Conservation (phyloP, 2,888 invertebrate genomes). For the Biston stratarius region DNA sequence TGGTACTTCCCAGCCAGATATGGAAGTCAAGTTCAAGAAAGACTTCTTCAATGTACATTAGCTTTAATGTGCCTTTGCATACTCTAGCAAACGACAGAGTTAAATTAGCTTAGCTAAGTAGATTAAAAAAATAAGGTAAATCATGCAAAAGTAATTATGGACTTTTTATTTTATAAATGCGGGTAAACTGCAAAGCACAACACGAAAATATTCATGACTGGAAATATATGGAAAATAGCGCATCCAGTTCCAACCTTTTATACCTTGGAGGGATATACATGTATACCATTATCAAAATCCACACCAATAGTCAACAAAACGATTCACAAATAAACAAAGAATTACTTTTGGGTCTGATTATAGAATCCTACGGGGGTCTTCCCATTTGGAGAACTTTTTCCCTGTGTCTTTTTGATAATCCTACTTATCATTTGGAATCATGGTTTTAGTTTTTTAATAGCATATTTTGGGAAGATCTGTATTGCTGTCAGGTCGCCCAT, state of each 20-base stretch:
- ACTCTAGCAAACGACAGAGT: no score
- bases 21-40: no score
- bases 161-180: no score
- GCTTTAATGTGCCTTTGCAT: no score
- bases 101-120: no score
- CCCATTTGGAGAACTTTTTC: slow-evolving; percentile 45
- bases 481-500: background rate
- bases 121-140: no score
- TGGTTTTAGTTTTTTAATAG: slow-evolving; percentile 6
- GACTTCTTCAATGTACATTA: no score
- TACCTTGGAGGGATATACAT: slow-evolving; percentile 51
- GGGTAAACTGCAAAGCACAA: no score
- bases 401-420: slow-evolving; percentile 42
- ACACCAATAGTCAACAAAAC: slow-evolving; percentile 9
- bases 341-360: slow-evolving; percentile 54
- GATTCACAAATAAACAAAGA: slow-evolving; percentile 27
- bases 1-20: no score
- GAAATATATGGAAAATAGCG: background rate
- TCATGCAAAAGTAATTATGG: no score
- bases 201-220: background rate
- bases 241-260: slow-evolving; percentile 50
- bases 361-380: slow-evolving; percentile 47
- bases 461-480: background rate
- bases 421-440: slow-evolving; percentile 53
- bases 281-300: slow-evolving; percentile 44